Evolutionary conservation across 1,140 invertebrate species (phyloP).

Genomic region (Liolophura sinensis): DNA sequence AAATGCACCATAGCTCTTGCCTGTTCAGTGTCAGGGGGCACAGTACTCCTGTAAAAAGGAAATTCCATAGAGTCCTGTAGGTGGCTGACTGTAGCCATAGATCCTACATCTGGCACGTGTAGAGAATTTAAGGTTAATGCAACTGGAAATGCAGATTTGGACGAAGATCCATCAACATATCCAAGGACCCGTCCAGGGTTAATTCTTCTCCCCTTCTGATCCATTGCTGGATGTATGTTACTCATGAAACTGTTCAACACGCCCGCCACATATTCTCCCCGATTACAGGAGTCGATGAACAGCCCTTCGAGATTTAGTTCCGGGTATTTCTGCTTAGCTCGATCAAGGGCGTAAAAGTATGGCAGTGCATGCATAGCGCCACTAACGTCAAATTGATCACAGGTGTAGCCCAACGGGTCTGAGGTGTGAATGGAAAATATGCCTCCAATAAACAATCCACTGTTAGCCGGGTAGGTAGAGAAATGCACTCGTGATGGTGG

Average conservation of each 20-base stretch:
- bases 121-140: constrained; percentile 34
- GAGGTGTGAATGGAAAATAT: constrained; percentile 29
- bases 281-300: constrained; percentile 37
- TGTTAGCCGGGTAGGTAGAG: constrained; percentile 32
- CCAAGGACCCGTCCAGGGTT: constrained; percentile 10
- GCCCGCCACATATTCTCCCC: constrained; percentile 17
- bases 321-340: constrained; percentile 22
- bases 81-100: constrained; percentile 63
- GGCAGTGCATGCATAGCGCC: constrained; percentile 25
- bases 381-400: constrained; percentile 17
- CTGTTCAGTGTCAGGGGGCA: constrained; percentile 77
- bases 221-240: constrained; percentile 19
- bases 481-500: constrained; percentile 25
- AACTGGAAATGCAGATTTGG: constrained; percentile 2
- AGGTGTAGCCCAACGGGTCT: constrained; percentile 30
- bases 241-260: constrained; percentile 28
- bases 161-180: constrained; percentile 21
- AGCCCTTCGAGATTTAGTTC: constrained; percentile 38
- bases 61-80: constrained; percentile 65
- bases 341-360: constrained; percentile 32
- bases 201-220: constrained; percentile 25
- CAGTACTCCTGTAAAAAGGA: constrained; percentile 75
- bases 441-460: constrained; percentile 27
- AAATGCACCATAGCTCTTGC: constrained; percentile 66
- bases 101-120: constrained; percentile 76